Percentiles rank a stretch among this genome's conserved stretches.
phyloP scores from a whole-genome alignment of 2,113 vertebrate species.

The Melanocharis versteri region DNA sequence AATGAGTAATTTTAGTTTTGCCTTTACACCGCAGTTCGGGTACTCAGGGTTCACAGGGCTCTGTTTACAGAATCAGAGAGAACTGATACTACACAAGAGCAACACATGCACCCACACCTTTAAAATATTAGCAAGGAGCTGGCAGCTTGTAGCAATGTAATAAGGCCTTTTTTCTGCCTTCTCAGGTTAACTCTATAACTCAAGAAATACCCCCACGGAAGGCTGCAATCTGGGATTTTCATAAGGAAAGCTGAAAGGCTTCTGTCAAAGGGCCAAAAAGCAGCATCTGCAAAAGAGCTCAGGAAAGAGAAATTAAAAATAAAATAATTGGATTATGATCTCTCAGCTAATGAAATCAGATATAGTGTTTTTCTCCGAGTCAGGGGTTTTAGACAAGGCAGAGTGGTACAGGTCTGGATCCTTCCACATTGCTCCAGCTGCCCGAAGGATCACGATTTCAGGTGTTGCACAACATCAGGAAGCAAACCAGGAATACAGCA shows the following conservation, averaged over 20 bases:
- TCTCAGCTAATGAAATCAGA: conserved; percentile 27
- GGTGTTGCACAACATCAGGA: neutral
- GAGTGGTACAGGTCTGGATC: neutral
- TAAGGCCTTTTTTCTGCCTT: neutral
- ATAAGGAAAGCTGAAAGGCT: conserved; percentile 5
- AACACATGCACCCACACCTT: conserved; percentile 38
- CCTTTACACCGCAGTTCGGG: conserved; percentile 40
- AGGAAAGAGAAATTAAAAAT: conserved; percentile 56
- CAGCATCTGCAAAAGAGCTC: conserved; percentile 51
- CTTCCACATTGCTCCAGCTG: accelerated
- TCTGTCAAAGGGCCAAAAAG: conserved; percentile 23
- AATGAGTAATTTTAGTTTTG: conserved; percentile 62
- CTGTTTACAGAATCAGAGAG: conserved; percentile 48
- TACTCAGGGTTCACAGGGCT: conserved; percentile 46
- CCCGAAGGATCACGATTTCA: neutral
- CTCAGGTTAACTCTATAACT: neutral
- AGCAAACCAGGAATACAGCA: neutral
- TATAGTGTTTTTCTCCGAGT: neutral
- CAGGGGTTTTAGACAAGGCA: neutral
- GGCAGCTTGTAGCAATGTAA: neutral
- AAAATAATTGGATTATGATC: conserved; percentile 54
- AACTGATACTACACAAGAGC: conserved; percentile 34
- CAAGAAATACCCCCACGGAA: conserved; percentile 35
- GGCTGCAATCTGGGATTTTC: conserved; percentile 30
- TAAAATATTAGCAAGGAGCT: conserved; percentile 30